phyloP scores from a whole-genome alignment of 2,888 invertebrate genomes.

The Drosophila nr. perissopoda region DNA sequence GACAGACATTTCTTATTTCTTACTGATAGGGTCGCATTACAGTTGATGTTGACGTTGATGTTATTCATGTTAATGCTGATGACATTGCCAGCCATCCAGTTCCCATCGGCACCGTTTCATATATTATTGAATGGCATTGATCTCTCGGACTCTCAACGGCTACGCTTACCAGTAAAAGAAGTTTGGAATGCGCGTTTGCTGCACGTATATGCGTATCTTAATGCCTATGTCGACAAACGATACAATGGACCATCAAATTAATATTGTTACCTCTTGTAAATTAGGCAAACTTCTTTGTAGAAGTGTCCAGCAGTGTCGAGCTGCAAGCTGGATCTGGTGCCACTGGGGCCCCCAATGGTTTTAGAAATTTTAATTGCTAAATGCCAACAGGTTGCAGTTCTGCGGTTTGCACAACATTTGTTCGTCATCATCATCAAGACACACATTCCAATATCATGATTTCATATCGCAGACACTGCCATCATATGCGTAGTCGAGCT shows the following conservation, averaged over 20 bases:
- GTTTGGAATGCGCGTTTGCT: constrained; percentile 8
- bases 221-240: constrained; percentile 63
- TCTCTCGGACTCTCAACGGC: constrained; percentile 10
- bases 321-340: neutral
- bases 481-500: constrained; percentile 12
- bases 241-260: constrained; percentile 52
- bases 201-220: constrained; percentile 38
- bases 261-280: constrained; percentile 31
- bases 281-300: constrained; percentile 16
- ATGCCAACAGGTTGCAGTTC: constrained; percentile 65
- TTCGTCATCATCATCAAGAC: constrained; percentile 58
- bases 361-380: constrained; percentile 58
- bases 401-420: constrained; percentile 56
- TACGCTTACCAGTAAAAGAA: neutral
- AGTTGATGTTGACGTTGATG: constrained; percentile 32
- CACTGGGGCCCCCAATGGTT: constrained; percentile 7
- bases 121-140: constrained; percentile 50
- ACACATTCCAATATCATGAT: constrained; percentile 75
- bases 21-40: constrained; percentile 54
- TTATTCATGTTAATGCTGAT: constrained; percentile 45
- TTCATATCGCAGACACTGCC: constrained; percentile 61
- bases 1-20: constrained; percentile 27
- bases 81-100: constrained; percentile 32
- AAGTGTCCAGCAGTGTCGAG: neutral
- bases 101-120: constrained; percentile 46